phyloP scores from a whole-genome alignment of 2,113 vertebrate species.

The Calidris pugnax region DNA sequence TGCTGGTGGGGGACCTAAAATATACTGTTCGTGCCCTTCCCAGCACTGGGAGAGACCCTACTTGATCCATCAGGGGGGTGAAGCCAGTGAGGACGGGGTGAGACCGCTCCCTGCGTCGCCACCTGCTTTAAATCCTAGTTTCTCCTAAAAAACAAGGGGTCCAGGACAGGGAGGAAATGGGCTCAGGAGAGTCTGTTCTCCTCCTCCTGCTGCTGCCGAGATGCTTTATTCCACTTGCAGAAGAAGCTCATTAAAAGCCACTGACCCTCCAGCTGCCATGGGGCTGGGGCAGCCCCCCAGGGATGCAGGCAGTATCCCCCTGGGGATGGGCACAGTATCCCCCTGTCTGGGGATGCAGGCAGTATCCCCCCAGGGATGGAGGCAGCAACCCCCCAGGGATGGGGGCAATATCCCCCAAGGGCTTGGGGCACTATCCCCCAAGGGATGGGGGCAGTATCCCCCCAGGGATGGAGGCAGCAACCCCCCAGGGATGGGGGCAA shows the following conservation, averaged over 20 bases:
- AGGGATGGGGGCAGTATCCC: no score
- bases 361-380: no score
- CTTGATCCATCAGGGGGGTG: not conserved
- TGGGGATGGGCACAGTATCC: not conserved
- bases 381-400: no score
- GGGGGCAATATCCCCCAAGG: no score
- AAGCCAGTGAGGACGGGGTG: fast-evolving
- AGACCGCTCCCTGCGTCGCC: not conserved
- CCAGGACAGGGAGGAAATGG: not conserved
- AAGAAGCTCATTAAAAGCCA: not conserved
- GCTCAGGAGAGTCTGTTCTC: fast-evolving
- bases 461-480: no score
- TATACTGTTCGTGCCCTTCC: fast-evolving
- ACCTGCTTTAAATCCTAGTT: not conserved
- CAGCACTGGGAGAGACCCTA: not conserved
- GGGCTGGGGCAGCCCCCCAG: not conserved
- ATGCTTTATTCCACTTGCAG: not conserved
- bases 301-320: no score
- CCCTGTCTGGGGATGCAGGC: no score
- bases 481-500: no score
- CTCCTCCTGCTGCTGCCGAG: not conserved
- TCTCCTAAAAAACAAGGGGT: not conserved
- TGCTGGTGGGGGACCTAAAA: not conserved
- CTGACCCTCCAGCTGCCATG: fast-evolving
- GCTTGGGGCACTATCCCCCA: no score